Evolutionary conservation across 2,113 vertebrate genomes (phyloP).

Genomic region (Silurus glanis): DNA sequence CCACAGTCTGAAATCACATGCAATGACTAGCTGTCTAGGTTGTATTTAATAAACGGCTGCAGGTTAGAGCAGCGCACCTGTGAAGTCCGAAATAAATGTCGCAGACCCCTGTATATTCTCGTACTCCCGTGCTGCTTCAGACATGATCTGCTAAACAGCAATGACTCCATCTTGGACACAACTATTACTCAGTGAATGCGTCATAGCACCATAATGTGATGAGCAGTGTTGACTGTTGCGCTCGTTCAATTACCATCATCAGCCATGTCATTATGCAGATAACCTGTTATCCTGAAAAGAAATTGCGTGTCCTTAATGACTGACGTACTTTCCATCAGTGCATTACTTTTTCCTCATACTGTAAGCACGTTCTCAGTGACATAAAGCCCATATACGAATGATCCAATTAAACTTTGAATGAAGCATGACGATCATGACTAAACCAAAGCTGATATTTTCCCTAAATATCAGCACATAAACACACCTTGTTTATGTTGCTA

Average conservation of each 20-base stretch:
- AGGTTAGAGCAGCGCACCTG: neutral
- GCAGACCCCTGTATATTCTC: neutral
- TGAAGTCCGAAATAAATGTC: neutral
- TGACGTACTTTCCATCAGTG: neutral
- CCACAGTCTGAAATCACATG: neutral
- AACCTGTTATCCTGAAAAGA: neutral
- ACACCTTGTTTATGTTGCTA: neutral
- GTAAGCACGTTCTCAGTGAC: neutral
- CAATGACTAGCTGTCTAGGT: neutral
- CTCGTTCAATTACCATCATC: constrained; percentile 52
- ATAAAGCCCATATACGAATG: neutral
- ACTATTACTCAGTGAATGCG: constrained; percentile 29
- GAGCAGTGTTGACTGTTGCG: neutral
- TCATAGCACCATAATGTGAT: constrained; percentile 33
- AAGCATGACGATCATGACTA: neutral
- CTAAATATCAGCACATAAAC: neutral
- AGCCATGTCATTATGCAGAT: constrained; percentile 18
- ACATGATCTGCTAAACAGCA: constrained; percentile 1
- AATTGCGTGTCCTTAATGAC: neutral
- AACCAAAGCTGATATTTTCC: neutral
- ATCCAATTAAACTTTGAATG: neutral
- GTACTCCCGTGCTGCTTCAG: neutral
- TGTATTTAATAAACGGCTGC: neutral
- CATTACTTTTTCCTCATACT: neutral
- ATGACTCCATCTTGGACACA: constrained; percentile 6